Evolutionary conservation across 2,113 vertebrate genomes (phyloP), one percentile per base, ranked within the genome.

Genomic region (Epinephelus fuscoguttatus): DNA sequence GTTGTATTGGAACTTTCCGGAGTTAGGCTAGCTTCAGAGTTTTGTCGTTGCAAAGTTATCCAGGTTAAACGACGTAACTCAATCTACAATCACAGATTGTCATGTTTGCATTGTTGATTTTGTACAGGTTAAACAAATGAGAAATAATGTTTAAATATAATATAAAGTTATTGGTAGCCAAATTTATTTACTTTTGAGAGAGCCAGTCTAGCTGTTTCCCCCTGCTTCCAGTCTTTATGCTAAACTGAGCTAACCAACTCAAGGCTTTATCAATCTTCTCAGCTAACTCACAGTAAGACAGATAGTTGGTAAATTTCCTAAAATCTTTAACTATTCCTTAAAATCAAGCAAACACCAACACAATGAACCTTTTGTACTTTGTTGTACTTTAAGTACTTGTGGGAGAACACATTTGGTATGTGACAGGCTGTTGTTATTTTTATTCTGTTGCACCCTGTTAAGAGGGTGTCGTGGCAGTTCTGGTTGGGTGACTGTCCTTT

Each of bases 401-500:
- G 13, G 61, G 27, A 6, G 25, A 66, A 30, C 70, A 59, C 19
- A 9, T 85, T 64, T 23, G 49, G 30, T 3, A 47, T 53, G 70
- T 74, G 25, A 56, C 50, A 70, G 64, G 53, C 73, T 49, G 73
- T 50, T 56, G 59, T 75, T 49, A 42, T 53, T 60, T 63, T 53
- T 63, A 25, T 67, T 60, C 37, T n/a, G 33, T 30, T 72, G 50
- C 53, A 11, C 33, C 68, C 59, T n/a, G 42, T 81, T 75, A 78
- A 62, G 40, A 23, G 56, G 66, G 56, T 75, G 55, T 66, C n/a
- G 19, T 67, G 52, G 78, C 89, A 69, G 75, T 75, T 84, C 68
- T 75, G 60, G 30, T 78, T 80, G 80, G 68, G 12, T 64, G 61
- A 78, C 69, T 82, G 68, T 89, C 75, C 74, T 82, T 82, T 81